Percentiles rank a stretch among this genome's conserved stretches.
These are phyloP conservation scores for Glossophaga mutica DNA, from an alignment of 2,797 vertebrate genomes.

Conservation along the genomic window DNA sequence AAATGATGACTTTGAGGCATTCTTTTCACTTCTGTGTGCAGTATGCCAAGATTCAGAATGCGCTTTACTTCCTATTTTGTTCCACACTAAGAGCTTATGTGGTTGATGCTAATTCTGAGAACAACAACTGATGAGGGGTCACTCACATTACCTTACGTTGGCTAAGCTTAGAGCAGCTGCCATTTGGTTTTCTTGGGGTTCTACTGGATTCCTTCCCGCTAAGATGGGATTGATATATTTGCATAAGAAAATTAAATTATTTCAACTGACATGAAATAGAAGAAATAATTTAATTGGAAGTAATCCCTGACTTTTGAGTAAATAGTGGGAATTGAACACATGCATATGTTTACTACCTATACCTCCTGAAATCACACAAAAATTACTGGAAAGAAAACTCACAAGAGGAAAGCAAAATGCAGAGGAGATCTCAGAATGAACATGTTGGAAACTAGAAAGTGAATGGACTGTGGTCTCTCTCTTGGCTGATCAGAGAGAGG, in stretches of 20 bases:
- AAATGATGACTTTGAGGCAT: neutral
- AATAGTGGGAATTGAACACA: neutral
- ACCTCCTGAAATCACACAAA: neutral
- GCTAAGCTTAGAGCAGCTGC: neutral
- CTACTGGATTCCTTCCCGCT: neutral
- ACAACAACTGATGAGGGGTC: neutral
- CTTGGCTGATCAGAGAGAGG: neutral
- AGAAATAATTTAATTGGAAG: slow-evolving; percentile 44
- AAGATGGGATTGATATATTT: neutral
- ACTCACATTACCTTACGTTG: slow-evolving; percentile 12
- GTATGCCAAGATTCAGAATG: neutral
- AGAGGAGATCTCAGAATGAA: neutral
- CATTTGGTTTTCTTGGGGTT: slow-evolving; percentile 38
- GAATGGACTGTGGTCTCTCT: neutral
- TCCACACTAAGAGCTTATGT: neutral
- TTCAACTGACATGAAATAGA: slow-evolving; percentile 44
- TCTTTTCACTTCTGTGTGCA: neutral
- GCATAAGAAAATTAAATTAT: slow-evolving; percentile 30
- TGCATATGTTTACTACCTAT: slow-evolving; percentile 6
- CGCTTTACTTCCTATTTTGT: slow-evolving; percentile 1
- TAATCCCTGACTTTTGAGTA: slow-evolving; percentile 8
- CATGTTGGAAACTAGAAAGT: neutral
- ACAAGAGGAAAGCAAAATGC: neutral
- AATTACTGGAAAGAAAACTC: neutral
- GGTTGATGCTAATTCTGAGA: slow-evolving; percentile 24